phyloP scores from a whole-genome alignment of 2,113 vertebrate genomes.

The Chascanopsetta lugubris region DNA sequence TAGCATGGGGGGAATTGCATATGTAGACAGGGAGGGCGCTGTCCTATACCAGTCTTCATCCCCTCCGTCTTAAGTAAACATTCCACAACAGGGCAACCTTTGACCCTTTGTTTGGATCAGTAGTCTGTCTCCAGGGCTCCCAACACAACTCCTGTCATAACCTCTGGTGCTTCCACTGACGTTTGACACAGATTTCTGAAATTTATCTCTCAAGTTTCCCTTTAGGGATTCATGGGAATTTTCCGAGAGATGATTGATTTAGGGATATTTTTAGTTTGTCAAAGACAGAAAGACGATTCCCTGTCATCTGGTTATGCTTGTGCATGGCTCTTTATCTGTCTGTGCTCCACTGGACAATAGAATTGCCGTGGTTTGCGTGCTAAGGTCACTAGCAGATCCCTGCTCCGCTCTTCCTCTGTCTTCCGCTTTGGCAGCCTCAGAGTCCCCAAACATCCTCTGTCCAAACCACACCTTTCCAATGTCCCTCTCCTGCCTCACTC shows the following conservation, averaged over 20 bases:
- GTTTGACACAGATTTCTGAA: conserved; percentile 4
- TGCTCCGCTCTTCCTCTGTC: conserved; percentile 74
- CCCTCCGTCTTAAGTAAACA: conserved; percentile 42
- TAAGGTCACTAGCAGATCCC: conserved; percentile 72
- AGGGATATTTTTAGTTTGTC: conserved; percentile 51
- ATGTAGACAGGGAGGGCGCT: conserved; percentile 41
- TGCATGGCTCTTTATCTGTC: conserved; percentile 64
- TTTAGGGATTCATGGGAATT: not conserved
- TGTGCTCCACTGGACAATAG: conserved; percentile 65
- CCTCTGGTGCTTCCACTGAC: not conserved
- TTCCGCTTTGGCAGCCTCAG: conserved; percentile 73
- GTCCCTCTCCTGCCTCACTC: conserved; percentile 21
- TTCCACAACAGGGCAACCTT: conserved; percentile 47
- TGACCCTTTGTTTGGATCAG: conserved; percentile 61
- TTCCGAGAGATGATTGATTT: conserved; percentile 25
- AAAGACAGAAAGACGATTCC: conserved; percentile 32
- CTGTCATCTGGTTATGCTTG: conserved; percentile 53
- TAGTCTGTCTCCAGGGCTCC: conserved; percentile 45
- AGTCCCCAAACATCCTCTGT: conserved; percentile 76
- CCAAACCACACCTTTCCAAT: conserved; percentile 59
- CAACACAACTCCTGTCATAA: conserved; percentile 24
- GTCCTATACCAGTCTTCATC: conserved; percentile 25
- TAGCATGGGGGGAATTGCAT: conserved; percentile 48
- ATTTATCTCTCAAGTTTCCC: not conserved
- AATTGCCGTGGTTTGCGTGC: conserved; percentile 72